Evolutionary conservation across 2,797 vertebrate species (phyloP).

Genomic region (Crax fasciolata): DNA sequence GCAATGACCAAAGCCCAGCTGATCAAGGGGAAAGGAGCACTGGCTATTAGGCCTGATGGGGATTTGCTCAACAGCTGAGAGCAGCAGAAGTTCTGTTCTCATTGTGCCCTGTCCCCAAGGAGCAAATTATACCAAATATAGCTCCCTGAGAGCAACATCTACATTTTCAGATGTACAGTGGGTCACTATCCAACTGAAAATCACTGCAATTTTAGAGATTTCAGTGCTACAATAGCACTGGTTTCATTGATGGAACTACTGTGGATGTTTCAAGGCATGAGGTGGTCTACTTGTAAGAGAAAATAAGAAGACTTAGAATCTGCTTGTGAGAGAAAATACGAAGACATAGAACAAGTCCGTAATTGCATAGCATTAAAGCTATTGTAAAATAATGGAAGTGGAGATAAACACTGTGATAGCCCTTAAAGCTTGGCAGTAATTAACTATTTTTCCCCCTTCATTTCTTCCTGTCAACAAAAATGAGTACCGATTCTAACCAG

Average conservation of each 20-base stretch:
- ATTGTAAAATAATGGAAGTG: conserved; percentile 5
- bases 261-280: conserved; percentile 1
- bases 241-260: background rate
- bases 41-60: background rate
- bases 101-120: background rate
- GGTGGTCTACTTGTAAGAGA: background rate
- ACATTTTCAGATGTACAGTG: conserved; percentile 29
- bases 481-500: background rate
- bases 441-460: background rate
- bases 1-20: conserved; percentile 43
- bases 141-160: background rate
- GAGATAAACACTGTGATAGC: background rate
- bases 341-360: conserved; percentile 13
- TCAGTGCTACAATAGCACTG: background rate
- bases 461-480: background rate
- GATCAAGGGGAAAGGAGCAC: conserved; percentile 45
- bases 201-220: conserved; percentile 21
- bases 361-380: conserved; percentile 11
- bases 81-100: conserved; percentile 41
- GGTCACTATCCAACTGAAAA: conserved; percentile 23
- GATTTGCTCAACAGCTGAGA: conserved; percentile 59
- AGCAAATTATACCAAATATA: conserved; percentile 30
- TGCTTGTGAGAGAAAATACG: conserved; percentile 16
- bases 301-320: conserved; percentile 2
- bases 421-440: background rate